Evolutionary conservation across 2,113 vertebrate genomes (phyloP).

Genomic region (Psammodynastes pulverulentus): DNA sequence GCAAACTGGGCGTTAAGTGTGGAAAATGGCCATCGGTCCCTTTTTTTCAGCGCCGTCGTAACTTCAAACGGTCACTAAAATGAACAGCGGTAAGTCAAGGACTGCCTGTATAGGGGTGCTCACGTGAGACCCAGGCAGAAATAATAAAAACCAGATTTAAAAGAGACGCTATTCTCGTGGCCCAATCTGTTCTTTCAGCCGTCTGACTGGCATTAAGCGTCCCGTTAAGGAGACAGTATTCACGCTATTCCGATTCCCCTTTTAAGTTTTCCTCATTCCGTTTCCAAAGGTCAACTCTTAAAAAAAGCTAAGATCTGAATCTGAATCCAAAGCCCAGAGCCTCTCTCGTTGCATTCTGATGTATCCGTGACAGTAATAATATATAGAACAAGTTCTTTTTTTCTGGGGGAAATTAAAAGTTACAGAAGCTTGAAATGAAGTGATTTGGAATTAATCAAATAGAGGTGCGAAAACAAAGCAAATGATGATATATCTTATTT

Average conservation of each 20-base stretch:
- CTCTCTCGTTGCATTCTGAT: background rate
- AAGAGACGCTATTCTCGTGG: background rate
- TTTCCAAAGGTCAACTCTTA: background rate
- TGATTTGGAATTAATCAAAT: conserved; percentile 42
- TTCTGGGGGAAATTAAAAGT: conserved; percentile 43
- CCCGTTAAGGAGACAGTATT: background rate
- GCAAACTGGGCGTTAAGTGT: no score
- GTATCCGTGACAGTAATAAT: conserved; percentile 3
- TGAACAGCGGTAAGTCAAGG: background rate
- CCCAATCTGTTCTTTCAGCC: background rate
- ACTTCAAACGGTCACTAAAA: background rate
- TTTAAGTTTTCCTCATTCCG: background rate
- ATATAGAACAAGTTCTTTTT: conserved; percentile 20
- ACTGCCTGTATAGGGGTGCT: background rate
- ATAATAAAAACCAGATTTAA: background rate
- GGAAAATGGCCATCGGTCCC: no score
- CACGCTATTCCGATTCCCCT: background rate
- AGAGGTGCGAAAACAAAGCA: conserved; percentile 26
- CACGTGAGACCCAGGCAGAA: background rate
- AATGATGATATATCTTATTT: conserved; percentile 33
- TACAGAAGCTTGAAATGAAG: conserved; percentile 41
- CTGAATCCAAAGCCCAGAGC: background rate
- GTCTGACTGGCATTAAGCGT: background rate
- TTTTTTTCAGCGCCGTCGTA: no score
- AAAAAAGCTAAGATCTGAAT: background rate